Base-by-base conservation (phyloP, 2,888 invertebrate genomes). In the Pasiphila rectangulata region DNA sequence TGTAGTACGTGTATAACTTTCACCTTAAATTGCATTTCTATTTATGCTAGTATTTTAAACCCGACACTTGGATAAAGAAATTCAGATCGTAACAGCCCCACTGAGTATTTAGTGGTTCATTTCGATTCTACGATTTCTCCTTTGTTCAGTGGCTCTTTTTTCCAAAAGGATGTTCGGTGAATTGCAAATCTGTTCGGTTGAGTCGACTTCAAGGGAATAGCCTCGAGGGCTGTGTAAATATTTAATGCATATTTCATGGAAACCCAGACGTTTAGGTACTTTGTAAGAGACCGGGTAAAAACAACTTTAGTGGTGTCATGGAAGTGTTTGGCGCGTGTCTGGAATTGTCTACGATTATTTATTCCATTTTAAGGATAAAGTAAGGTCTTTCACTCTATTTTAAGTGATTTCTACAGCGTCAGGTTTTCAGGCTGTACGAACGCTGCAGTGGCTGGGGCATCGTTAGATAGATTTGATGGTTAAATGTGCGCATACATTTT, bases 191-290 rank as follows among this genome's bases (percentile, higher is more conserved):
- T 77, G 73, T 81, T 79, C 77, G 72, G 70, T 76, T 79, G 77
- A 81, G 73, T 75, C 76, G 75, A 79, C 82, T 84, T 77, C 79
- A 82, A 80, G 82, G 75, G 76, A 80, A 75, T 75, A 73, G 71
- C 72, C 72, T 54, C 65, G 75, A 67, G 77, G 74, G 80, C 82
- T 49, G 79, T 72, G 83, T 82, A 85, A 86, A 86, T 85, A 87
- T 85, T 85, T 81, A 80, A 87, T 85, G 83, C 83, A 85, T 85
- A 85, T 86, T 87, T 85, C 85, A 87, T 84, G 79, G 78, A 67
- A 64, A 71, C 61, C 72, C 71, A 70, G 69, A 70, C 75, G 71
- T 80, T 84, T 83, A n/a, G n/a, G n/a, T n/a, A 75, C 80, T 81
- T 79, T 82, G 79, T 75, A 80, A 79, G 69, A 79, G 72, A 83